Evolutionary conservation across 2,113 vertebrate species (phyloP), one percentile per base, ranked within the genome.

Genomic region (Saccopteryx leptura): DNA sequence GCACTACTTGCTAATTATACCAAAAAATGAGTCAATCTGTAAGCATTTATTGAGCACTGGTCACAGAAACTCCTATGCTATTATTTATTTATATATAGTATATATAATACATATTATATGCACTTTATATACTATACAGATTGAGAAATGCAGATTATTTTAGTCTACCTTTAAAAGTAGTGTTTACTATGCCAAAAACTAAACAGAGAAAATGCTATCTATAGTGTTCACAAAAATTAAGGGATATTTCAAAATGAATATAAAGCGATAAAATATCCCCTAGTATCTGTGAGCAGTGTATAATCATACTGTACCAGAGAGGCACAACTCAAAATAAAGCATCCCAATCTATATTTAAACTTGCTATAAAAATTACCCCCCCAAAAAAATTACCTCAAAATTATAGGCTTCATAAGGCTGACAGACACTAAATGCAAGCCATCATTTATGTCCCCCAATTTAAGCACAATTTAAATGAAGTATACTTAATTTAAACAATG

Each of bases 321-420:
- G 23, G 56, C 8, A 50, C 31, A 89, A 94, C 52, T 93, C 72
- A 91, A 95, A 93, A 93, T 24, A 15, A 96, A 92, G 63, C 31
- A 90, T 81, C 69, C 33, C 65, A 83, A 71, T 83, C n/a, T 72
- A 84, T 74, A 52, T 61, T 93, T 93, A 84, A 90, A 90, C 23
- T 39, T 95, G 61, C 48, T 84, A 46, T 84, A 94, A 95, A 96
- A 94, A 93, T 84, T 92, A 93, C 83, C 93, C 95, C 95, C 69
- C 75, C 56, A 56, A 52, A 93, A 93, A 94, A 39, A 39, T 95
- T 96, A 96, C 69, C 75, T 50, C 61, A 52, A 93, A 94, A 94
- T 94, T 91, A 95, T 1, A 93, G 46, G 48, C 46, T 93, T 66
- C 75, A 78, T 80, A 94, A 89, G 63, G 86, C 48, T 76, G 72